Base-by-base conservation (phyloP, 2,797 vertebrate genomes). In the Hydrolagus colliei region DNA sequence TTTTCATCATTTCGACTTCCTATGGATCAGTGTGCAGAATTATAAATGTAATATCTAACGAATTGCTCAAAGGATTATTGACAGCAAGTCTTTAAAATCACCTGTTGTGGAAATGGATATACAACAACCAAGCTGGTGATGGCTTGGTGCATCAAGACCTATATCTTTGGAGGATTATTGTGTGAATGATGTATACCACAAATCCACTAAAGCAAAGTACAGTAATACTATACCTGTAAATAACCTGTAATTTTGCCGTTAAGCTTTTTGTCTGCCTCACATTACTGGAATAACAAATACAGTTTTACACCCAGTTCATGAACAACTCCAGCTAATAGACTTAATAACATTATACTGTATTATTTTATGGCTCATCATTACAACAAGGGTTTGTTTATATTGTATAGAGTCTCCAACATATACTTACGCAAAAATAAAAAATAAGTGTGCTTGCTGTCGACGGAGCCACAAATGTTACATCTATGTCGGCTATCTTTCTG, bases 61-160 rank as follows among this genome's bases (percentile, higher is more conserved):
- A 65, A 84, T 84, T 84, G 62, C 65, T 84, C 41, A 11, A 18
- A 12, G 32, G 63, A 82, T 68, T 68, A 82, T 27, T 9, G 63
- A 18, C 79, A 68, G 65, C 63, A 68, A 16, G 3, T 6, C 8
- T 68, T 68, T 84, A 65, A 27, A 11, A 71, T 27, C 65, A 68
- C 68, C 32, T 84, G 79, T 84, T 71, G 14, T 71, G 79, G 41
- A 84, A 41, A 9, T 65, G 9, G 32, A 68, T 41, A 35, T 71
- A 84, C 65, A 71, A 71, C 65, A 71, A 65, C 27, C 20, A 63
- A 84, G 79, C 27, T 52, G 9, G 65, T 71, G 68, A 82, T 84
- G 35, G 65, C 79, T 41, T 68, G 52, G 14, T 84, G 41, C 32
- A 13, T 35, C 9, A 84, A 27, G 14, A 68, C 8, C 5, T 68